A percentile compares a stretch with the other conserved stretches of the same genome.
These are phyloP conservation scores for Rhopalosiphum padi DNA, from an alignment of 1,140 invertebrate genomes.

Conservation along the genomic window DNA sequence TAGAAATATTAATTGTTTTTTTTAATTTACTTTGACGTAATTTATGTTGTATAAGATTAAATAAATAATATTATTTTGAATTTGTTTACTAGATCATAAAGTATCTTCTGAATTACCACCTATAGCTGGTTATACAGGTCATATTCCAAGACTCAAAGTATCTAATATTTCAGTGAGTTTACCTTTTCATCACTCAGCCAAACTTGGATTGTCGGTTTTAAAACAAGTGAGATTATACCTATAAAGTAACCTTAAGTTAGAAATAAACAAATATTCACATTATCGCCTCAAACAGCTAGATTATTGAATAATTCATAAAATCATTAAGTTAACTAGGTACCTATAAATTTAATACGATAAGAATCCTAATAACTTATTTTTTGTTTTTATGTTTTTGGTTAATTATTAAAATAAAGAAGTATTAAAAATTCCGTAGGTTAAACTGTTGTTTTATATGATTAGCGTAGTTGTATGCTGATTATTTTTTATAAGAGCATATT, in stretches of 20 bases:
- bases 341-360: too few species aligned
- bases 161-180: slow-evolving; percentile 73
- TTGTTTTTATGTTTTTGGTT: too few species aligned
- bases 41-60: background rate
- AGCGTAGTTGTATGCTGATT: too few species aligned
- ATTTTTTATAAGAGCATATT: too few species aligned
- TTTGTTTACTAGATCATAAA: slow-evolving; percentile 67
- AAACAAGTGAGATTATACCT: slow-evolving; percentile 34
- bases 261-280: background rate
- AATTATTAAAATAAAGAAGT: too few species aligned
- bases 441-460: too few species aligned
- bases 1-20: background rate
- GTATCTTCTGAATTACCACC: slow-evolving; percentile 74
- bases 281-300: background rate
- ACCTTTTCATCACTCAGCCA: slow-evolving; percentile 73
- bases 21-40: background rate
- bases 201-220: slow-evolving; percentile 66
- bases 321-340: too few species aligned
- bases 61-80: background rate
- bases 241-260: background rate
- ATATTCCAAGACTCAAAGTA: slow-evolving; percentile 73
- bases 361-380: too few species aligned
- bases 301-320: background rate
- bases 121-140: slow-evolving; percentile 76
- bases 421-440: too few species aligned